These are phyloP conservation scores for Aphodius sticticus DNA, from an alignment of 2,888 invertebrate genomes.

Conservation along the genomic window DNA sequence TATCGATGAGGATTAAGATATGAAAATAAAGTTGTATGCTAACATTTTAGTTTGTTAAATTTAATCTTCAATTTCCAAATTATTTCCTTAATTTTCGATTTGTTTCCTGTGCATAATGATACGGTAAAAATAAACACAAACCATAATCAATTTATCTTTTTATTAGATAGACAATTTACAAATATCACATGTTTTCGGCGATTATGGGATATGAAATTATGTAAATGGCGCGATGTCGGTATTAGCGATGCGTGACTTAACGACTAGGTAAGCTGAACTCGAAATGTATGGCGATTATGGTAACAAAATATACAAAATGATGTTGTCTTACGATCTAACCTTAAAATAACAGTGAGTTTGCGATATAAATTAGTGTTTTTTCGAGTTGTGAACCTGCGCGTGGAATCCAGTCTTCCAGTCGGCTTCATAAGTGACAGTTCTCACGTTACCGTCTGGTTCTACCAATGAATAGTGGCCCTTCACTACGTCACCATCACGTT, in stretches of 20 bases:
- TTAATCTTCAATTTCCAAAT: too few relatives aligned
- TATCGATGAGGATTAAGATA: too few relatives aligned
- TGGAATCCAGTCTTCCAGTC: conserved; percentile 84
- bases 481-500: conserved; percentile 77
- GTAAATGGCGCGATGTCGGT: neutral
- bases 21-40: too few relatives aligned
- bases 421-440: conserved; percentile 78
- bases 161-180: neutral
- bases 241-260: neutral
- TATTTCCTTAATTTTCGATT: too few relatives aligned
- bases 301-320: neutral
- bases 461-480: conserved; percentile 66
- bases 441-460: conserved; percentile 78
- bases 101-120: too few relatives aligned
- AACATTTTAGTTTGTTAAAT: too few relatives aligned
- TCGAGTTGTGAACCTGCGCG: conserved; percentile 71
- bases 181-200: neutral
- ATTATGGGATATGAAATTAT: neutral
- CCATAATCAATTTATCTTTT: neutral
- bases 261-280: neutral
- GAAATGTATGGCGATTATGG: neutral
- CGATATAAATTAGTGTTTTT: conserved; percentile 38
- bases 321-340: neutral
- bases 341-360: neutral
- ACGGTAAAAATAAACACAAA: neutral